These are phyloP conservation scores for Atethmia centrago DNA, from an alignment of 2,888 invertebrate genomes.

Conservation along the genomic window DNA sequence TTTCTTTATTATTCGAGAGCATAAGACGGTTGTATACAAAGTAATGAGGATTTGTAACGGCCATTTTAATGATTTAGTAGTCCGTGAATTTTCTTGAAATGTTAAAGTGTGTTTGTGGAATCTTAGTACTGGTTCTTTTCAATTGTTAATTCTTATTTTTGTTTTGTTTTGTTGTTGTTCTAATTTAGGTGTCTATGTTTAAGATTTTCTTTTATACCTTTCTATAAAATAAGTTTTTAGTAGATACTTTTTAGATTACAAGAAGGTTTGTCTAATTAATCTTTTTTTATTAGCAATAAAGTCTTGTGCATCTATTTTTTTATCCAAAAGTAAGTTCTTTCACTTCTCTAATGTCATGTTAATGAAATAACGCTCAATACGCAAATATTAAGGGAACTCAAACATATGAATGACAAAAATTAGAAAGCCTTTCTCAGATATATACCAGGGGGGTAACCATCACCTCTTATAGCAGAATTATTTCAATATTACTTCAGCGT, in stretches of 20 bases:
- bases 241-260: no score
- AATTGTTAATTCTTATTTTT: conserved; percentile 54
- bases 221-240: no score
- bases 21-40: conserved; percentile 67
- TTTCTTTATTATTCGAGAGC: conserved; percentile 69
- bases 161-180: conserved; percentile 27
- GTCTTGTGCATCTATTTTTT: neutral
- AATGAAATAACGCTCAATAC: neutral
- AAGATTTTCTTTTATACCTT: conserved; percentile 4
- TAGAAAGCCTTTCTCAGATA: conserved; percentile 55
- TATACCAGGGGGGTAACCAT: no score
- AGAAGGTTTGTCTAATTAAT: no score
- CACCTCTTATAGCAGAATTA: no score
- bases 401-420: conserved; percentile 32
- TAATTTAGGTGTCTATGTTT: conserved; percentile 24
- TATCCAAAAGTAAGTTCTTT: neutral
- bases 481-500: no score
- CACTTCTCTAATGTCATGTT: neutral
- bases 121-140: conserved; percentile 39
- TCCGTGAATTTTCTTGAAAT: conserved; percentile 56
- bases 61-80: conserved; percentile 75
- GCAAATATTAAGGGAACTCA: conserved; percentile 26
- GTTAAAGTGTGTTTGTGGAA: conserved; percentile 42
- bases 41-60: conserved; percentile 77
- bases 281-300: neutral